Base-by-base conservation (phyloP, 30 jellyfish, hydroid and myxozoan species). In the Cassiopea andromeda region DNA sequence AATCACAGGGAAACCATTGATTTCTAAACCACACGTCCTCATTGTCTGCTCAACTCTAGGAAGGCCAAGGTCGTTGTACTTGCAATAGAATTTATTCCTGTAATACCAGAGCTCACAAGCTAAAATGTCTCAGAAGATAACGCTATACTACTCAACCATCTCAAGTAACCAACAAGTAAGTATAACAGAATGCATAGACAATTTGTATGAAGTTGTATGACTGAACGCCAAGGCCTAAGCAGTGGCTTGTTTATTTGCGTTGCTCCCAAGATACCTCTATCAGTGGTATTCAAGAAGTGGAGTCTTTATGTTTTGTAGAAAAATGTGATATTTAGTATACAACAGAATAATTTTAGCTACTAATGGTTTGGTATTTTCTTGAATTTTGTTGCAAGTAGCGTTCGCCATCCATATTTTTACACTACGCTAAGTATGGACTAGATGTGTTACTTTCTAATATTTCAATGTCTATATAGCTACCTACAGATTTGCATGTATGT, bases 121-220 rank as follows among this genome's bases (percentile, higher is more conserved):
- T 77, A 85, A 44, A 57, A 86, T 86, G 93, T 76, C 93, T 61
- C 86, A 78, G 57, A 86, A 86, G 69, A 72, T 86, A 74, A 86
- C 89, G 58, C 77, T 86, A 44, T 86, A 59, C 84, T 86, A 27
- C 43, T 86, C 93, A 44, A 75, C 93, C 0, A 19, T 86, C 85
- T 86, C 93, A 1, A 86, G 93, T 78, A 86, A 80, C 78, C 93
- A 86, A 48, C 43, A 80, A 57, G 93, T 86, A 69, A 86, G 93
- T 75, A 59, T 50, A 13, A 19, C 12, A 7, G 76, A 16, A 17
- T 45, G 7, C n/a, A 27, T 1, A 13, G 48, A 6, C 27, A 8
- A 48, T 77, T 48, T 77, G 44, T 10, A 54, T 54, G 10, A 10
- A 54, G 12, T 54, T 54, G 12, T 10, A 54, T 54, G 10, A 6